Base-by-base conservation (phyloP, 2,888 invertebrate genomes). In the Rhaphigaster nebulosa region DNA sequence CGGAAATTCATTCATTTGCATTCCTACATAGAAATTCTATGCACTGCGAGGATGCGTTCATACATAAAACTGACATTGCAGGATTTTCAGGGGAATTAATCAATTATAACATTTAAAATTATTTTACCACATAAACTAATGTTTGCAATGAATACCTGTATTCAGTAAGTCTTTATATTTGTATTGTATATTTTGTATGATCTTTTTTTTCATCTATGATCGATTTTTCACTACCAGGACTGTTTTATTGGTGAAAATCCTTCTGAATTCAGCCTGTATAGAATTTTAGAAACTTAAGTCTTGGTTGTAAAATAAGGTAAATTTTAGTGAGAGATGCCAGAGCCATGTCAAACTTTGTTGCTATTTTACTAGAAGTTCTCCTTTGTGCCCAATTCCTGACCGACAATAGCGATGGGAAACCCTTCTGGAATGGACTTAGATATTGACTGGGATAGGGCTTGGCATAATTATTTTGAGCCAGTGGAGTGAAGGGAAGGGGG, bases 301-400 rank as follows among this genome's bases (percentile, higher is more conserved):
- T 15, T 29, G 29, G 15, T 65, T 65, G 3, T 65, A 34, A 5
- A 65, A 65, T 18, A 65, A n/a, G 3, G 18, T 34, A 18, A 29
- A 18, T 34, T 65, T 65, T 34, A 6, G 65, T 29, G 18, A 34
- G 29, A 34, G 12, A 60, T 26, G 54, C 3, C 23, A 23, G 23
- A 8, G 56, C 52, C 12, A 23, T 15, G 20, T 15, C 38, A 20
- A 76, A 38, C 8, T 76, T 76, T 76, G 18, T 76, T 76, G 20
- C 23, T 76, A 38, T 76, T 76, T 23, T 76, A 76, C 70, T 76
- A 76, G 38, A 76, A 76, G 70, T 70, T 70, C 34, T 70, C 34
- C 70, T 70, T 70, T 70, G 6, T 70, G 20, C 2, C 34, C 34
- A 15, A 70, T 34, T 34, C 20, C 34, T 6, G 18, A 20, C 18